These are phyloP conservation scores for Mantis religiosa DNA, from an alignment of 2,888 invertebrate species.

Conservation along the genomic window DNA sequence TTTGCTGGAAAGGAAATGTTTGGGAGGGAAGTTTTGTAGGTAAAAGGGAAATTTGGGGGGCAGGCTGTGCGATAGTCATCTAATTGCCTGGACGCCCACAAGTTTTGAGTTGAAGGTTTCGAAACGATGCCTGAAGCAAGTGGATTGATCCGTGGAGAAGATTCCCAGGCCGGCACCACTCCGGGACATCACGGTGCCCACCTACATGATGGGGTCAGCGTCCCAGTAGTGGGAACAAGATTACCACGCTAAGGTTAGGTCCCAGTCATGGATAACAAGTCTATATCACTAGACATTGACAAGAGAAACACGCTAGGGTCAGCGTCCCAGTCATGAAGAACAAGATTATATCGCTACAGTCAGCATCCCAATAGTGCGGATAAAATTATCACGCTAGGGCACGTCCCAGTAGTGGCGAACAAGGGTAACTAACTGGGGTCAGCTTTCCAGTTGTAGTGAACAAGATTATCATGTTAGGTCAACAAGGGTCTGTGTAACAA, in stretches of 20 bases:
- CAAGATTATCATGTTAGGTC: too few species aligned
- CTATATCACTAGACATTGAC: too few species aligned
- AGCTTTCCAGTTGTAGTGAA: too few species aligned
- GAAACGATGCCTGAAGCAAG: neutral
- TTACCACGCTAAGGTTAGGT: neutral
- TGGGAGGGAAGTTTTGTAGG: neutral
- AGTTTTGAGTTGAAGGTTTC: neutral
- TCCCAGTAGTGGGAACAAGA: neutral
- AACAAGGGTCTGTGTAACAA: too few species aligned
- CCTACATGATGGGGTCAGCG: neutral
- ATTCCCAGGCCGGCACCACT: neutral
- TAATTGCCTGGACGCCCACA: neutral
- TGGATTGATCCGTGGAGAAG: neutral
- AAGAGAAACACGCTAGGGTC: neutral
- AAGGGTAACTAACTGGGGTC: too few species aligned
- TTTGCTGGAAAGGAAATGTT: neutral
- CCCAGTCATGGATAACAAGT: neutral
- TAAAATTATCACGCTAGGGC: too few species aligned
- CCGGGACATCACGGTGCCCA: conserved; percentile 11
- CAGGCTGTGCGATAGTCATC: neutral
- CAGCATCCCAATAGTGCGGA: too few species aligned
- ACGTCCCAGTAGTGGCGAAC: too few species aligned
- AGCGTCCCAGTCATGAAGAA: neutral
- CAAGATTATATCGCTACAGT: too few species aligned
- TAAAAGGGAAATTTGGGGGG: neutral